phyloP scores from a whole-genome alignment of 2,797 vertebrate genomes.

The Eupleurogrammus muticus region DNA sequence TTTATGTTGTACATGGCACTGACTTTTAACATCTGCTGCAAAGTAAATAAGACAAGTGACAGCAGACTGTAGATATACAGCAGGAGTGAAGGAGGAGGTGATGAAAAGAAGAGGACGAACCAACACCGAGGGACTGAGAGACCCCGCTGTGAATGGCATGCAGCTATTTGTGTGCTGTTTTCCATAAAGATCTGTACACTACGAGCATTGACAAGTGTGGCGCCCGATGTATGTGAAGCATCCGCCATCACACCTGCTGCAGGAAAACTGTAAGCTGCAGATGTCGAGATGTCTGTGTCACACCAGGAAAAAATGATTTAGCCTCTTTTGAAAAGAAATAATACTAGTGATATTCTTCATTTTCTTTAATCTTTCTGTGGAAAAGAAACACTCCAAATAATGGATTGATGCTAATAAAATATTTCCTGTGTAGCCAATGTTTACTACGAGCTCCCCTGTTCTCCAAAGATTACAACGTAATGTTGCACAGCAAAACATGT shows the following conservation, averaged over 20 bases:
- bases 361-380: neutral
- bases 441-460: neutral
- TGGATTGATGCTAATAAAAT: neutral
- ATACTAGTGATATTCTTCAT: neutral
- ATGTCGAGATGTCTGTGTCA: constrained; percentile 36
- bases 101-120: constrained; percentile 47
- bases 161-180: constrained; percentile 52
- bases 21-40: neutral
- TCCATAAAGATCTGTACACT: constrained; percentile 8
- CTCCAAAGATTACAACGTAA: neutral
- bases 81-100: constrained; percentile 17
- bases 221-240: neutral
- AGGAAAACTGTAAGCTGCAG: constrained; percentile 17
- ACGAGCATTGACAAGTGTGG: constrained; percentile 25
- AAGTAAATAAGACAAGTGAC: neutral
- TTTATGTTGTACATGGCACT: neutral
- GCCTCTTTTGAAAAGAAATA: neutral
- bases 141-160: constrained; percentile 30
- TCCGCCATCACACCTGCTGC: neutral
- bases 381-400: neutral
- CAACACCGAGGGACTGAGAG: neutral
- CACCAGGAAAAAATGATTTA: neutral
- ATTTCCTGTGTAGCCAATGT: neutral
- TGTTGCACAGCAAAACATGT: neutral
- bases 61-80: neutral